Base-by-base conservation (phyloP, 2,888 invertebrate genomes). In the Chelonus formosanus region DNA sequence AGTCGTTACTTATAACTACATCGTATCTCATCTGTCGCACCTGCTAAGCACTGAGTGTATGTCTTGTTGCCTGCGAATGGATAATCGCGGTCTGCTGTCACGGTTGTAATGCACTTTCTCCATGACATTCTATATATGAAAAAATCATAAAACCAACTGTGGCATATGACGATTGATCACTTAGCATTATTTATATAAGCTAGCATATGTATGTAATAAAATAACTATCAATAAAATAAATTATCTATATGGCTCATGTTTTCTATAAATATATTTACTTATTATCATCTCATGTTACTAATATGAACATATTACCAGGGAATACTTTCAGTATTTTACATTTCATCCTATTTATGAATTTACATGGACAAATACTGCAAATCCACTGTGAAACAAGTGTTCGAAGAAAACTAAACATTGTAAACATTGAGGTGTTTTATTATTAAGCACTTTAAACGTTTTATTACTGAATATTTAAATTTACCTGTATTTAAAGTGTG, bases 1-100 rank as follows among this genome's bases (percentile, higher is more conserved):
- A 58, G 67, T 70, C 73, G 69, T 72, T 74, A 69, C 71, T 71
- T 69, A 70, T 71, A 63, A 71, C 73, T 67, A 67, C 65, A 67
- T 73, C 72, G 71, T 74, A 73, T 72, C 73, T 75, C 73, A 74
- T 68, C 63, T 67, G 73, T 71, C 73, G 67, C 73, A 75, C 76
- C 74, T 73, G 74, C 71, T 73, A 71, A 74, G 69, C 68, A 70
- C 70, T 71, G 63, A 69, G 72, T 55, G 69, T 74, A 69, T 59
- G 69, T 73, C 73, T 69, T 63, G 60, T 68, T 53, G 67, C 61
- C 34, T 60, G 57, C 45, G 43, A 45, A 58, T 47, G 47, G 34
- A 58, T 58, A 58, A 58, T 58, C 58, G 58, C 58, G 10, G 47
- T 48, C 48, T 48, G 36, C 31, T 36, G 20, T 36, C 44, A 47